A percentile compares a stretch with the other conserved stretches of the same genome.
phyloP scores from a whole-genome alignment of 2,888 invertebrate genomes.

The Augiades crinisus region DNA sequence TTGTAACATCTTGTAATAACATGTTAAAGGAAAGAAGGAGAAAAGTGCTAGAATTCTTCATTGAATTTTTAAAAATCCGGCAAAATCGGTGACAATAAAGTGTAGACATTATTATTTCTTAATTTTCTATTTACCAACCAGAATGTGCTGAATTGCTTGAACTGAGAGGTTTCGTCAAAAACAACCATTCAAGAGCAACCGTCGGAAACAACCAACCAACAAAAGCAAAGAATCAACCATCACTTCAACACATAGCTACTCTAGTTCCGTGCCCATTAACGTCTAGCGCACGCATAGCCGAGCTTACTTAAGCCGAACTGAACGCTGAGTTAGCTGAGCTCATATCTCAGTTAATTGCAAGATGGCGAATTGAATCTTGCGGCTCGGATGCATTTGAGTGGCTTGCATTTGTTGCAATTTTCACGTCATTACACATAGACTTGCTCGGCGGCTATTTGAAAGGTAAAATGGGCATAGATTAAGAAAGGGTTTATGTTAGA shows the following conservation, averaged over 20 bases:
- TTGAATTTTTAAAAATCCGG: too few relatives aligned
- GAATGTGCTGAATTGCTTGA: too few relatives aligned
- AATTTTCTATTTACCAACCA: too few relatives aligned
- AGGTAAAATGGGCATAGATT: constrained; percentile 52
- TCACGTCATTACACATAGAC: constrained; percentile 69
- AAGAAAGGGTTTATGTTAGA: constrained; percentile 29
- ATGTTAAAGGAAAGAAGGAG: too few relatives aligned
- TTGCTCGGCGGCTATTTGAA: constrained; percentile 56
- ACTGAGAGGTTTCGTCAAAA: too few relatives aligned
- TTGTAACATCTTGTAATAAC: too few relatives aligned
- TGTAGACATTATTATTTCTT: too few relatives aligned
- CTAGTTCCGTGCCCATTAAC: not conserved
- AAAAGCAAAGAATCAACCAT: not conserved
- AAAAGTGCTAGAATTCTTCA: too few relatives aligned
- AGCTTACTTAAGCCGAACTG: not conserved
- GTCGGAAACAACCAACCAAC: too few relatives aligned
- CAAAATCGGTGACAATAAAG: too few relatives aligned
- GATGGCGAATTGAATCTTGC: constrained; percentile 60
- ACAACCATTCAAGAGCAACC: too few relatives aligned
- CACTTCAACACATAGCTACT: not conserved
- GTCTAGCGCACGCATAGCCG: not conserved
- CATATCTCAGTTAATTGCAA: constrained; percentile 21
- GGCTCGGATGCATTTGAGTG: constrained; percentile 47
- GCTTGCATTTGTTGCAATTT: constrained; percentile 63
- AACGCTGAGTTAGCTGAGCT: constrained; percentile 2